Percentiles rank a stretch among this genome's conserved stretches.
Evolutionary conservation across 2,113 vertebrate species (phyloP).

Genomic region (Microtus ochrogaster): DNA sequence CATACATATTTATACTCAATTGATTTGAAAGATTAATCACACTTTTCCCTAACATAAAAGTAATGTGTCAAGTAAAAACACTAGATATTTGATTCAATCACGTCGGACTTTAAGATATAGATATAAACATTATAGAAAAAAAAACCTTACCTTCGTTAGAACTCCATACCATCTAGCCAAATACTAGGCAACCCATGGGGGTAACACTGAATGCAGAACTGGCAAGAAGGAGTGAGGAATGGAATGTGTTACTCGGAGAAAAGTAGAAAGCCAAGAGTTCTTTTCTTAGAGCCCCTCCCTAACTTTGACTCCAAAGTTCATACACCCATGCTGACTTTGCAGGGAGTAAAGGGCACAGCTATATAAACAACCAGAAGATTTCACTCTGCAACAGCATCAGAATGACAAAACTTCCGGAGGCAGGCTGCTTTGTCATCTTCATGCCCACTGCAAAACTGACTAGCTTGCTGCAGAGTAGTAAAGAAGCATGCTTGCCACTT

Average conservation of each 20-base stretch:
- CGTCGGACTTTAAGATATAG: not conserved
- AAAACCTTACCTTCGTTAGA: slow-evolving; percentile 50
- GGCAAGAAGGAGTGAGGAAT: not conserved
- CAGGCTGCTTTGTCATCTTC: not conserved
- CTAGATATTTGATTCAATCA: not conserved
- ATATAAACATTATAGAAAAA: slow-evolving; percentile 36
- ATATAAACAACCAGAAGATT: not conserved
- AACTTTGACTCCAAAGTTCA: slow-evolving; percentile 17
- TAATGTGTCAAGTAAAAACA: slow-evolving; percentile 9
- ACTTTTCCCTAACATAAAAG: slow-evolving; percentile 23
- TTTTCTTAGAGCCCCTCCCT: not conserved
- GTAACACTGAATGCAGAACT: not conserved
- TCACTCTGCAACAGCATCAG: not conserved
- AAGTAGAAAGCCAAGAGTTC: not conserved
- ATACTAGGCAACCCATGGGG: not conserved
- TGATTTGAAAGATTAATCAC: not conserved
- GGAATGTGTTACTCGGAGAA: not conserved
- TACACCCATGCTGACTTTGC: not conserved
- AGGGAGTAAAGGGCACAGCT: not conserved
- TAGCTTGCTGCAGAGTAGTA: not conserved
- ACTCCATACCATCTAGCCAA: not conserved
- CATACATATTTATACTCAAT: not conserved
- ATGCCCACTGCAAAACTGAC: not conserved
- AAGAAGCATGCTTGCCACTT: not conserved
- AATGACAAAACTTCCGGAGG: not conserved